These are phyloP conservation scores for Avahi laniger DNA, from an alignment of 2,797 vertebrate genomes.

Conservation along the genomic window DNA sequence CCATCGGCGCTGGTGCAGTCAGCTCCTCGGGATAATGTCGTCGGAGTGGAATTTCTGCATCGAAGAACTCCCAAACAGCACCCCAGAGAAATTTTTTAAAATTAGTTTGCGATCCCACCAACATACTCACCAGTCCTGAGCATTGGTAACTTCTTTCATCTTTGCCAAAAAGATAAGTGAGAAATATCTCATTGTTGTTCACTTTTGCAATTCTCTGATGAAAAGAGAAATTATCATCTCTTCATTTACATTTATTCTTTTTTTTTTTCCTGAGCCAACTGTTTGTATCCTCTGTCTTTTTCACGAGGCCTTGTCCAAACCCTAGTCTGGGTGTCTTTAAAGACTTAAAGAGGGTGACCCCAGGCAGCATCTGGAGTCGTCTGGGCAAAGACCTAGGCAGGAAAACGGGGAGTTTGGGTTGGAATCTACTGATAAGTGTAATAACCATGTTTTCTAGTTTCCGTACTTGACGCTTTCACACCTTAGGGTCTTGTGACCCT, in stretches of 20 bases:
- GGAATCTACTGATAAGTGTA: neutral
- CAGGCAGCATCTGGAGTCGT: neutral
- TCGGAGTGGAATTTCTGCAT: neutral
- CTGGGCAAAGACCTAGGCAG: neutral
- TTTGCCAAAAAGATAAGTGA: neutral
- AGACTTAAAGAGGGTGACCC: neutral
- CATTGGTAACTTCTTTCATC: neutral
- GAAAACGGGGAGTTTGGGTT: neutral
- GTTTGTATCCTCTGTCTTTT: neutral
- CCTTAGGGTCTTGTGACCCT: neutral
- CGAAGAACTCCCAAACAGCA: neutral
- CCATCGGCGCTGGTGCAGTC: fast-evolving
- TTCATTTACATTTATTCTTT: neutral
- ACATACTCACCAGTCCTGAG: neutral
- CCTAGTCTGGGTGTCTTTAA: neutral
- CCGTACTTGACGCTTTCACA: neutral
- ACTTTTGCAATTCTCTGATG: neutral
- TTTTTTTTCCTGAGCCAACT: neutral
- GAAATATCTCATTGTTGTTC: neutral
- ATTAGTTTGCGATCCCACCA: neutral
- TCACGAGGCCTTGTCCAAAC: neutral
- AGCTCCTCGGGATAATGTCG: neutral
- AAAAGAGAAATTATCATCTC: neutral
- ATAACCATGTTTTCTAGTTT: neutral
- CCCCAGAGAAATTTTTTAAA: neutral